Evolutionary conservation across 2,797 vertebrate genomes (phyloP).

Genomic region (Agapornis canus): DNA sequence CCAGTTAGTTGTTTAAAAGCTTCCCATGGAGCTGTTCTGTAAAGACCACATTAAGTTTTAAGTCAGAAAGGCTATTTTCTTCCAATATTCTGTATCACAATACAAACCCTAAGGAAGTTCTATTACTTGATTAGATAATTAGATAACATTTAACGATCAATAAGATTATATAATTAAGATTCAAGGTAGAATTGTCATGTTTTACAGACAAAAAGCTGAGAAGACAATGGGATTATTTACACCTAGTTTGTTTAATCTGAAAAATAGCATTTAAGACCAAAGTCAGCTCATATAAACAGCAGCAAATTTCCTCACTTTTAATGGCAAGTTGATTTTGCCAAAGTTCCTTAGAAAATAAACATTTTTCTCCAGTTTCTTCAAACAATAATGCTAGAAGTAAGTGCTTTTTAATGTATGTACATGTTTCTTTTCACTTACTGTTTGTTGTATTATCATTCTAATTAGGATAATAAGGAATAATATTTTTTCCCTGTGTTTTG

Average conservation of each 20-base stretch:
- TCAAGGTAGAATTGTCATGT: not conserved
- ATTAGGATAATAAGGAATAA: not conserved
- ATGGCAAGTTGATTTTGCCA: not conserved
- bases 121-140: not conserved
- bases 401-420: not conserved
- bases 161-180: not conserved
- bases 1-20: slow-evolving; percentile 53
- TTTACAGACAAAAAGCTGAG: not conserved
- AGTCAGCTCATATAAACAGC: not conserved
- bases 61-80: slow-evolving; percentile 7
- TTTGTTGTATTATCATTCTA: not conserved
- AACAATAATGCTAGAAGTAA: not conserved
- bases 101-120: not conserved
- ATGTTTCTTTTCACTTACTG: not conserved
- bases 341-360: not conserved
- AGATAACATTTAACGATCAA: not conserved
- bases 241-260: not conserved
- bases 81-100: not conserved
- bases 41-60: slow-evolving; percentile 30
- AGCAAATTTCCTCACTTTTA: not conserved
- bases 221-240: not conserved
- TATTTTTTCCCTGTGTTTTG: not conserved
- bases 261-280: not conserved
- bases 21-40: slow-evolving; percentile 52
- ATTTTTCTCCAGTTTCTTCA: not conserved